Evolutionary conservation across 2,888 invertebrate genomes (phyloP), one percentile per base, ranked within the genome.

Genomic region (Syrista parreyssii): DNA sequence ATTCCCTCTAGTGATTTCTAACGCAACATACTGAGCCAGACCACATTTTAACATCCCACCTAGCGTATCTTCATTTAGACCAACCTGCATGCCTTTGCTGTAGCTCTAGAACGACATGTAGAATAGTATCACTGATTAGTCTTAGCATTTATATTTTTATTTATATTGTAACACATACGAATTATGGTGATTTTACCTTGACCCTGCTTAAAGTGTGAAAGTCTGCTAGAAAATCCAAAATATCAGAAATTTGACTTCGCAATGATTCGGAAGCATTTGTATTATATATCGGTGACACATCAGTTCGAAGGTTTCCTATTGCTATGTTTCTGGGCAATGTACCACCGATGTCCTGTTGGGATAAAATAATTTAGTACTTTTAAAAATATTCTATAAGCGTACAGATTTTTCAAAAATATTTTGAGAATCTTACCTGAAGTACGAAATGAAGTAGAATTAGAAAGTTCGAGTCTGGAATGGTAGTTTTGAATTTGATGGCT

Each of bases 11-110:
- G 98, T 97, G 89, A 99, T 96, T 93, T 99, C 99, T 90, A 99
- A 92, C 1, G 99, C 98, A 76, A 99, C 94, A 91, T 96, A 97
- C 91, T 97, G 97, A 0, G 99, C 98, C 73, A 99, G 95, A 34
- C 98, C 98, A 71, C 98, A 98, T 92, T 99, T 99, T 76, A 99
- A 94, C 75, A 98, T 97, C 1, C 98, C 98, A 1, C 99, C 99
- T 35, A 99, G 92, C 0, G 99, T 98, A 91, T 99, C 99, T 91
- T 99, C 98, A 90, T 98, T 97, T 79, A 98, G 92, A 78, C 97
- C 96, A 89, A 93, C 95, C 91, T 92, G 93, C 81, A 94, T 92
- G 6, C 95, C 95, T 91, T 95, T 96, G 87, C 94, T 94, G 87
- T 95, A 95, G 86, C 94, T 95, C 95, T 95, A 84, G 80, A 91